Percentiles rank a stretch among this genome's conserved stretches.
These are phyloP conservation scores for Drosophila aldrichi DNA, from an alignment of 2,888 invertebrate species.

Conservation along the genomic window DNA sequence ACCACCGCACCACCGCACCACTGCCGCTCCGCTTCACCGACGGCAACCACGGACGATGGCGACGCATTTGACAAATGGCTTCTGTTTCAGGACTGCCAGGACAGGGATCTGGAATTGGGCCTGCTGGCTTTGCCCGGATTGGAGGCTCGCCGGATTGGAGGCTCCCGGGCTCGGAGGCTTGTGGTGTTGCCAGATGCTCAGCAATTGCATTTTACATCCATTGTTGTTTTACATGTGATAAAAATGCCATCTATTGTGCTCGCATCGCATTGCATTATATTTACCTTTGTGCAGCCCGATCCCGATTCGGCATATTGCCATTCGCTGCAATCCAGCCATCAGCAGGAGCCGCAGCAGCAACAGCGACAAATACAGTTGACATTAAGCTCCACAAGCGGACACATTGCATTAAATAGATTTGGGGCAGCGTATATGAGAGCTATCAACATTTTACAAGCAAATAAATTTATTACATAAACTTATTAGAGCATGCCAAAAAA, in stretches of 20 bases:
- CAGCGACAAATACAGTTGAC: conserved; percentile 37
- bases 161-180: conserved; percentile 55
- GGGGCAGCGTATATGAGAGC: not conserved
- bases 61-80: conserved; percentile 83
- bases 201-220: conserved; percentile 55
- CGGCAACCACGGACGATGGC: conserved; percentile 44
- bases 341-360: conserved; percentile 11
- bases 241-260: conserved; percentile 77
- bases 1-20: conserved; percentile 15
- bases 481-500: too few species aligned
- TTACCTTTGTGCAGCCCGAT: conserved; percentile 35
- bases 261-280: conserved; percentile 52
- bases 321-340: conserved; percentile 45
- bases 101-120: conserved; percentile 66
- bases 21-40: conserved; percentile 7
- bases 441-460: not conserved
- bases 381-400: conserved; percentile 44
- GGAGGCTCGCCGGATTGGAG: conserved; percentile 56
- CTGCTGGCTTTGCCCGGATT: conserved; percentile 65
- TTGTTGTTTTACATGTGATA: conserved; percentile 79
- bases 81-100: conserved; percentile 75
- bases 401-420: conserved; percentile 18
- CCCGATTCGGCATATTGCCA: too few species aligned
- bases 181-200: conserved; percentile 64
- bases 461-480: too few species aligned